A percentile compares a stretch with the other conserved stretches of the same genome.
Conservation (phyloP, 2,113 vertebrate genomes). For the Motacilla tschutschensis region DNA sequence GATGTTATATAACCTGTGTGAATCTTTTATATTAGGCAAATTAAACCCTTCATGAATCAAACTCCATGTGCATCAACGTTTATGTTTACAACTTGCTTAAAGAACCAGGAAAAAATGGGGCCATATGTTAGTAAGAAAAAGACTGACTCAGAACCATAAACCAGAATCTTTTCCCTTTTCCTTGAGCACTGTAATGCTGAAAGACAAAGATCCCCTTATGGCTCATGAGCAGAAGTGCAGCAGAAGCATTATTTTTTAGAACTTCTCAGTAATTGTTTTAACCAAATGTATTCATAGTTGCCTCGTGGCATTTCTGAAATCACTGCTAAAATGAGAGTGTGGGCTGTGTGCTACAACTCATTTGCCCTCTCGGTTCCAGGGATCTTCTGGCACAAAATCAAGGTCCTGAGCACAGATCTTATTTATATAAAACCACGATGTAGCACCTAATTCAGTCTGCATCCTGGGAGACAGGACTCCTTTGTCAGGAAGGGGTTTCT, state of each 20-base stretch:
- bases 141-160: slow-evolving; percentile 51
- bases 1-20: slow-evolving; percentile 25
- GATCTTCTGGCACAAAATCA: not conserved
- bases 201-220: slow-evolving; percentile 36
- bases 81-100: slow-evolving; percentile 43
- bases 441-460: not conserved
- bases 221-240: not conserved
- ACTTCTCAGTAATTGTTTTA: not conserved
- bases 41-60: slow-evolving; percentile 54
- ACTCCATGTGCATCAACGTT: slow-evolving; percentile 34
- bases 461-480: not conserved
- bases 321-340: not conserved
- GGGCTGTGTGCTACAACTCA: not conserved
- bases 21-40: slow-evolving; percentile 35
- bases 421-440: accelerated
- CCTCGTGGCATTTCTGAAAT: not conserved
- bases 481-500: not conserved
- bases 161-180: slow-evolving; percentile 5
- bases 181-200: not conserved
- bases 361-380: not conserved
- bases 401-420: not conserved
- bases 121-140: slow-evolving; percentile 58
- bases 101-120: slow-evolving; percentile 37
- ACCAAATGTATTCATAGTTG: not conserved
- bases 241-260: slow-evolving; percentile 31